Conservation (phyloP, 2,113 vertebrate genomes). For the Cromileptes altivelis region DNA sequence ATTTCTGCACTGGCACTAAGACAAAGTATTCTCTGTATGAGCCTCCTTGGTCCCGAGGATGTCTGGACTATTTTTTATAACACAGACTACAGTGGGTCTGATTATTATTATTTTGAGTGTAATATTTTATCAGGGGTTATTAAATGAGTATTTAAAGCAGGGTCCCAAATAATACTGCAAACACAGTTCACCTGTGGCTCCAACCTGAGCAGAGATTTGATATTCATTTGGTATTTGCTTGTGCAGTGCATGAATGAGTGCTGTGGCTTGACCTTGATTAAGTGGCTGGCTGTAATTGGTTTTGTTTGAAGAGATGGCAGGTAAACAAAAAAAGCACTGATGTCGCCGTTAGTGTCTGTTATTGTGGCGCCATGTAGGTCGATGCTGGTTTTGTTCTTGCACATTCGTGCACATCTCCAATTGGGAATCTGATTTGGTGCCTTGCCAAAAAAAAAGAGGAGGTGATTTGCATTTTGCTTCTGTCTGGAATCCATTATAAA, state of each 20-base stretch:
- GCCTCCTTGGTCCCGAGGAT: neutral
- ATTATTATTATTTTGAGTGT: neutral
- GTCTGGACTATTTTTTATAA: neutral
- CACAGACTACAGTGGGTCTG: neutral
- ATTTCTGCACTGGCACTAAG: neutral
- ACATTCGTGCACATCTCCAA: constrained; percentile 8
- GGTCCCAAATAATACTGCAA: neutral
- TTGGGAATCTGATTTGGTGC: constrained; percentile 20
- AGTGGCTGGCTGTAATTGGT: constrained; percentile 28
- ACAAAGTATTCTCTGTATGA: neutral
- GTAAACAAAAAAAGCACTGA: constrained; percentile 11
- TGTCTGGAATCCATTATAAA: constrained; percentile 20
- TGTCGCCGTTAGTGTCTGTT: constrained; percentile 3
- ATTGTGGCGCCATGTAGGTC: neutral
- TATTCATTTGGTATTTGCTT: neutral
- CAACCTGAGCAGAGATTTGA: neutral
- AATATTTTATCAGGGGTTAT: neutral
- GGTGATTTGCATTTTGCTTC: constrained; percentile 8
- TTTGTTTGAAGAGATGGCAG: constrained; percentile 40
- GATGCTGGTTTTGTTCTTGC: constrained; percentile 25
- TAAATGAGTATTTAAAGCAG: neutral
- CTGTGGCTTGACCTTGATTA: constrained; percentile 39
- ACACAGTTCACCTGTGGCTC: constrained; percentile 20
- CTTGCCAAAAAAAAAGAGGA: neutral
- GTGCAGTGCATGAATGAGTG: neutral